A percentile compares a stretch with the other conserved stretches of the same genome.
Evolutionary conservation across 2,888 invertebrate genomes (phyloP).

Genomic region (Epistrophella euchroma): DNA sequence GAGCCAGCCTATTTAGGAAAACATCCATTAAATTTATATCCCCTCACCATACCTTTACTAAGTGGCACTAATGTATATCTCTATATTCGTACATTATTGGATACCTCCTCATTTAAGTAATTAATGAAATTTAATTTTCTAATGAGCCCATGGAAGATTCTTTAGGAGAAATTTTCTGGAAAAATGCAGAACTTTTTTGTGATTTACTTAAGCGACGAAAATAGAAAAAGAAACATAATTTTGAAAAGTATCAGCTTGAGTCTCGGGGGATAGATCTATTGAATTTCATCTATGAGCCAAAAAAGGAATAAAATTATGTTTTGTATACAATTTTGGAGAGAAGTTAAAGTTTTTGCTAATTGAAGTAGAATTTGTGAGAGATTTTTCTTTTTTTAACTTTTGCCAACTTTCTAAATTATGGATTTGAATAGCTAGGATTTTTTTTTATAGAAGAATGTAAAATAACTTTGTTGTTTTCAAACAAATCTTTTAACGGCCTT

Average conservation of each 20-base stretch:
- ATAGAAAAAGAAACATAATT: background rate
- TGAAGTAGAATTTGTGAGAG: background rate
- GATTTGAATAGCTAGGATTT: background rate
- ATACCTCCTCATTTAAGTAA: constrained; percentile 60
- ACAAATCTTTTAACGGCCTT: too few species aligned
- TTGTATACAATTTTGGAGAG: background rate
- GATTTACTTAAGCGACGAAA: constrained; percentile 11
- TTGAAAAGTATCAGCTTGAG: background rate
- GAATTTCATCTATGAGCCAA: constrained; percentile 40
- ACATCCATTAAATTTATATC: constrained; percentile 1
- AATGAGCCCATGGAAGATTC: constrained; percentile 28
- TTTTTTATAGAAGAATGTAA: background rate
- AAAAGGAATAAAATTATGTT: constrained; percentile 13
- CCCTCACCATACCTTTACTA: background rate
- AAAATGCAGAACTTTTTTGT: constrained; percentile 26
- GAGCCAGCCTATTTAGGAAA: background rate
- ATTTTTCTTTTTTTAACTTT: background rate
- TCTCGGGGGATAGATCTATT: constrained; percentile 21
- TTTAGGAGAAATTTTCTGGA: constrained; percentile 16
- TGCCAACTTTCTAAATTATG: background rate
- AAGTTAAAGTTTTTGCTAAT: constrained; percentile 19
- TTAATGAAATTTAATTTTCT: constrained; percentile 42
- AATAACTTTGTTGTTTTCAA: too few species aligned
- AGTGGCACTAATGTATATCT: constrained; percentile 60
- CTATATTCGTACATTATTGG: too few species aligned